phyloP scores from a whole-genome alignment of 2,797 vertebrate species.

The Cossypha polioptera region DNA sequence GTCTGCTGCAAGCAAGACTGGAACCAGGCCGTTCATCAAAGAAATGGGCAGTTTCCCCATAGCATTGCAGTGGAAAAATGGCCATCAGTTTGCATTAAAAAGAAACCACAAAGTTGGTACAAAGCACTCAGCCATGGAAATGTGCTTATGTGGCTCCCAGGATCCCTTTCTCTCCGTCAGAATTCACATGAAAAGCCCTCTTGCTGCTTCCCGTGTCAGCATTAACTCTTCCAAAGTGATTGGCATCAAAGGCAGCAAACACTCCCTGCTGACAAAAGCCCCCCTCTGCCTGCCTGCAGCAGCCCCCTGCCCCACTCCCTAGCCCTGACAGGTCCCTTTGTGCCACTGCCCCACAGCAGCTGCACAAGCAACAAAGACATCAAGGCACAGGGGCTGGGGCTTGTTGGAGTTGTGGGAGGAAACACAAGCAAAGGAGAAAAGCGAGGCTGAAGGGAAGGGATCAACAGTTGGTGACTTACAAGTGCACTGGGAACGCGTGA shows the following conservation, averaged over 20 bases:
- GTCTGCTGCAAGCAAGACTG: neutral
- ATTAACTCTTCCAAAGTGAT: slow-evolving; percentile 28
- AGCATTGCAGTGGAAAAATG: neutral
- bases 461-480: neutral
- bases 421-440: slow-evolving; percentile 20
- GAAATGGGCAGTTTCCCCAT: neutral
- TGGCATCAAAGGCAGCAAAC: slow-evolving; percentile 28
- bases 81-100: slow-evolving; percentile 12
- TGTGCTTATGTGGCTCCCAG: neutral
- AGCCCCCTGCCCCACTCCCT: neutral
- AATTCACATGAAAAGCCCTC: slow-evolving; percentile 23
- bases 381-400: neutral
- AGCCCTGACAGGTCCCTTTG: neutral
- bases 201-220: neutral
- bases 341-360: neutral
- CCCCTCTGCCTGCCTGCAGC: neutral
- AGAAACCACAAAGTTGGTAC: neutral
- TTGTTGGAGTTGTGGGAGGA: slow-evolving; percentile 1
- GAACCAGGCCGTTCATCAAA: neutral
- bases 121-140: neutral
- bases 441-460: neutral
- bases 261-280: slow-evolving; percentile 28
- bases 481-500: fast-evolving
- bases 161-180: neutral
- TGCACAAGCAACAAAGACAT: slow-evolving; percentile 31